A percentile compares a stretch with the other conserved stretches of the same genome.
phyloP scores from a whole-genome alignment of 2,888 invertebrate genomes.

The Brachypalpus laphriformis region DNA sequence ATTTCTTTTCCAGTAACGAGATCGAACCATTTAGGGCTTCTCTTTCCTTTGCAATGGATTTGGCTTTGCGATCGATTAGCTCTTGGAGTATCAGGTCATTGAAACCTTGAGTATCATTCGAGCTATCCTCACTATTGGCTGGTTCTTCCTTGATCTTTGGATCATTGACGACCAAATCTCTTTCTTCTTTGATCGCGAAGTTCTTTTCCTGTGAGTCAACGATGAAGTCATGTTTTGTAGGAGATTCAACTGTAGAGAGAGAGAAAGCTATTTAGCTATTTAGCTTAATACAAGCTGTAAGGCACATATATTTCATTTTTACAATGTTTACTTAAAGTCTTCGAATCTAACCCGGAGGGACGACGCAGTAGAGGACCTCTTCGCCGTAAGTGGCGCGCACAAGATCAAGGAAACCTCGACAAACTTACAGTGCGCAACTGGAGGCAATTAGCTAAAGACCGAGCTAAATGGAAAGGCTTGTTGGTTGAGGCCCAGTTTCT shows the following conservation, averaged over 20 bases:
- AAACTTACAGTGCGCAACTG: too few species aligned
- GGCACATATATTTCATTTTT: too few species aligned
- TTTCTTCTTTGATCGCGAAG: constrained; percentile 1
- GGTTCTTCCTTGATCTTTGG: constrained; percentile 42
- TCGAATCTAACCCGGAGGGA: too few species aligned
- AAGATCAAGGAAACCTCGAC: too few species aligned
- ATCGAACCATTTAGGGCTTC: background rate
- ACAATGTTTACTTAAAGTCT: too few species aligned
- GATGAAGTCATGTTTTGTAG: background rate
- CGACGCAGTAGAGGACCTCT: too few species aligned
- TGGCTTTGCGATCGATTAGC: constrained; percentile 48
- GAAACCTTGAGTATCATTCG: background rate
- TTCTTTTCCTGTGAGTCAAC: background rate
- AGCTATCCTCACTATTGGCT: background rate
- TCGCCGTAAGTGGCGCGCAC: too few species aligned
- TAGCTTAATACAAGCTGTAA: too few species aligned
- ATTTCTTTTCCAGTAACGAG: background rate
- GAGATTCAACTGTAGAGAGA: background rate
- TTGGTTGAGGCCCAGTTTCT: too few species aligned
- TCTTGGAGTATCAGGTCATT: constrained; percentile 41
- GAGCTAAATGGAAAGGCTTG: too few species aligned
- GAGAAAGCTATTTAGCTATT: too few species aligned
- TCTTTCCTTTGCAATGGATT: constrained; percentile 43
- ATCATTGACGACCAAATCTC: background rate
- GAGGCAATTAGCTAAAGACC: too few species aligned